phyloP scores from a whole-genome alignment of 2,888 invertebrate genomes.

The Phlogophora meticulosa region DNA sequence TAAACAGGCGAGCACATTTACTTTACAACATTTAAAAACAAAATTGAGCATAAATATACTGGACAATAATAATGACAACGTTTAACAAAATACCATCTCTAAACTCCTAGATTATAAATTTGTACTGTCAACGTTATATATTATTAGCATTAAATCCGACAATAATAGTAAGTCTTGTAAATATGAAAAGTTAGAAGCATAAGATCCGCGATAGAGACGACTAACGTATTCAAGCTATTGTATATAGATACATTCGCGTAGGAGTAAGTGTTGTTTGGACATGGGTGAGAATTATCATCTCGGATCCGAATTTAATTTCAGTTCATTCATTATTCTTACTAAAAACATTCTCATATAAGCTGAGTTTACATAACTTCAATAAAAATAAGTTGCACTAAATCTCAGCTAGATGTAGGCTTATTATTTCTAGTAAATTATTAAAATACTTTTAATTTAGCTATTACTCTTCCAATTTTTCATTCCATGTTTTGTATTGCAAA shows the following conservation, averaged over 20 bases:
- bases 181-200: constrained; percentile 22
- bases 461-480: not conserved
- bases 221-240: constrained; percentile 39
- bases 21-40: not conserved
- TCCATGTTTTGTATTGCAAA: constrained; percentile 18
- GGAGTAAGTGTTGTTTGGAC: constrained; percentile 78
- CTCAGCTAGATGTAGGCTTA: constrained; percentile 2
- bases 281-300: constrained; percentile 90
- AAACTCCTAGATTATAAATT: not conserved
- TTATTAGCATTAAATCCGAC: not conserved
- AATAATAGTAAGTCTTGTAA: constrained; percentile 22
- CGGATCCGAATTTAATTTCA: constrained; percentile 44
- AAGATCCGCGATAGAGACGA: constrained; percentile 4
- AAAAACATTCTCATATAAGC: not conserved
- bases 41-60: not conserved
- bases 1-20: not conserved
- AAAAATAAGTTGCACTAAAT: not conserved
- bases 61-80: not conserved
- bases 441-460: not conserved
- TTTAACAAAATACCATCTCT: not conserved
- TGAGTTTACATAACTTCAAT: not conserved
- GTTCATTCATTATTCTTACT: constrained; percentile 5
- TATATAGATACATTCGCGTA: constrained; percentile 50
- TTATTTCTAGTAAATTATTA: constrained; percentile 1
- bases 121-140: not conserved